Evolutionary conservation across 2,888 invertebrate genomes (phyloP).

Genomic region (Molorchus minor): DNA sequence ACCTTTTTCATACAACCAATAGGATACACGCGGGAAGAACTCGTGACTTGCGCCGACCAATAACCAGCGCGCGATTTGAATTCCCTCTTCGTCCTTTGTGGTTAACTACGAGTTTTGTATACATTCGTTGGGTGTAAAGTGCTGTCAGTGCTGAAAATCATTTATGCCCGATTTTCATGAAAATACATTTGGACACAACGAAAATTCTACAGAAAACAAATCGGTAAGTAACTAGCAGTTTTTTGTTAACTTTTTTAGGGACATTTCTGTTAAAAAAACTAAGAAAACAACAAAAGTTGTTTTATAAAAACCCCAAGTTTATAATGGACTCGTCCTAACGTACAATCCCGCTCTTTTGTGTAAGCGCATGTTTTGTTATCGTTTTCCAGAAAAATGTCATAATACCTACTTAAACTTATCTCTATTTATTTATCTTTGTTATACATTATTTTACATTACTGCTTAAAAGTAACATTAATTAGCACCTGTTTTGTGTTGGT

Average conservation of each 20-base stretch:
- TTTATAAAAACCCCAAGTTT: slow-evolving; percentile 44
- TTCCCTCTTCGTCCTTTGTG: slow-evolving; percentile 61
- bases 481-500: slow-evolving; percentile 25
- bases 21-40: slow-evolving; percentile 57
- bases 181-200: slow-evolving; percentile 73
- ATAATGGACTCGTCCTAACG: slow-evolving; percentile 60
- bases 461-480: slow-evolving; percentile 22
- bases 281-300: slow-evolving; percentile 42
- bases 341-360: slow-evolving; percentile 62
- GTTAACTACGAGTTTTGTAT: slow-evolving; percentile 61
- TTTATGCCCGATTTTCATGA: slow-evolving; percentile 75
- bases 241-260: slow-evolving; percentile 47
- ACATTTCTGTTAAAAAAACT: slow-evolving; percentile 59
- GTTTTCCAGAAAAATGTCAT: slow-evolving; percentile 11
- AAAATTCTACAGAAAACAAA: slow-evolving; percentile 73
- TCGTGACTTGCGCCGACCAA: slow-evolving; percentile 60
- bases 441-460: slow-evolving; percentile 22
- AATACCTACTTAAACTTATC: neutral
- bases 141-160: slow-evolving; percentile 60
- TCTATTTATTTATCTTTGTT: neutral
- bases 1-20: slow-evolving; percentile 54
- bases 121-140: slow-evolving; percentile 63
- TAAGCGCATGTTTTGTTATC: slow-evolving; percentile 53
- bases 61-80: slow-evolving; percentile 60
- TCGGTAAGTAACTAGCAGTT: slow-evolving; percentile 68